A percentile compares a stretch with the other conserved stretches of the same genome.
These are phyloP conservation scores for Tetramorium bicarinatum DNA, from an alignment of 2,888 invertebrate species.

Conservation along the genomic window DNA sequence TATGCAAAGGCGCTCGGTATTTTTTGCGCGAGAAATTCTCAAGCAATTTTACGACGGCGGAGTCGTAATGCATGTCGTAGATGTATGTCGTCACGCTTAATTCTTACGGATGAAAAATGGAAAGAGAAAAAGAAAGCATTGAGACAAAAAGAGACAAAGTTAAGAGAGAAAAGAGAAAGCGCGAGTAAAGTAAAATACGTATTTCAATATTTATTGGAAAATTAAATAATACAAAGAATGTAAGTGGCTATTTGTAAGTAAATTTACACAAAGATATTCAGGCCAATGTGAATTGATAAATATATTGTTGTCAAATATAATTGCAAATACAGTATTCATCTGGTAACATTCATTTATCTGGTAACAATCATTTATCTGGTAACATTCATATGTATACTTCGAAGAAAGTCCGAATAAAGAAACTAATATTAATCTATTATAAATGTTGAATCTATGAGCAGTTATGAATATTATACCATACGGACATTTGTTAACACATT, in stretches of 20 bases:
- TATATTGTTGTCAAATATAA: not conserved
- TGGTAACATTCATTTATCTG: not conserved
- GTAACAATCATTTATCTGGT: not conserved
- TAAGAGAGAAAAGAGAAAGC: not conserved
- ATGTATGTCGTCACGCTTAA: conserved; percentile 33
- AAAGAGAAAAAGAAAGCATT: not conserved
- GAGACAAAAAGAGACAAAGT: not conserved
- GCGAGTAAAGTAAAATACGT: not conserved
- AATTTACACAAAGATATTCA: not conserved
- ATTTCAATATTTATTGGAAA: not conserved
- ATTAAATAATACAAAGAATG: not conserved
- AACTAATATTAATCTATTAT: not conserved
- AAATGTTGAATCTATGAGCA: not conserved
- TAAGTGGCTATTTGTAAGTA: not conserved
- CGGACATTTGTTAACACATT: not conserved
- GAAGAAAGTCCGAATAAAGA: not conserved
- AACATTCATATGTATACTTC: not conserved
- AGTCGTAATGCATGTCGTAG: not conserved
- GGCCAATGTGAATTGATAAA: not conserved
- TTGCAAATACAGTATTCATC: not conserved
- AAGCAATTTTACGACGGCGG: conserved; percentile 13
- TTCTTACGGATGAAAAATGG: conserved; percentile 1
- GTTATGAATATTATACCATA: not conserved
- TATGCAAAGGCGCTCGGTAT: conserved; percentile 43
- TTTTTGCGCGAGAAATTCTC: conserved; percentile 46